phyloP scores from a whole-genome alignment of 1,140 invertebrate species.

The Dendrolimus punctatus region DNA sequence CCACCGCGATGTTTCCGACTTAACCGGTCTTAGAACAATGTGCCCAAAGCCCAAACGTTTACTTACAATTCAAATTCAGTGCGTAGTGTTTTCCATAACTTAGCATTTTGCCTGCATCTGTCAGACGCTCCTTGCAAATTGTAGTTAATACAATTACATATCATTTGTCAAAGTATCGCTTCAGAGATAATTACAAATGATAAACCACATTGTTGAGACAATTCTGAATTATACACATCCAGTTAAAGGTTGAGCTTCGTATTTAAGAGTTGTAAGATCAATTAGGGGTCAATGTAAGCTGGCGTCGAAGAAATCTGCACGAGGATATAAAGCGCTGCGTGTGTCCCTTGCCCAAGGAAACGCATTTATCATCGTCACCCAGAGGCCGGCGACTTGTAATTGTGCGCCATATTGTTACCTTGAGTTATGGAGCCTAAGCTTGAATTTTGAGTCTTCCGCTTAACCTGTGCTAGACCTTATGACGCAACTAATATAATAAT shows the following conservation, averaged over 20 bases:
- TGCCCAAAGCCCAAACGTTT: conserved; percentile 59
- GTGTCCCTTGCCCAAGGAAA: conserved; percentile 50
- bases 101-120: conserved; percentile 5
- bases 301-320: conserved; percentile 26
- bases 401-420: conserved; percentile 59
- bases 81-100: conserved; percentile 30
- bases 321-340: conserved; percentile 24
- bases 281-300: conserved; percentile 2
- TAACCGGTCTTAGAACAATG: conserved; percentile 64
- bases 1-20: conserved; percentile 51
- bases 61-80: conserved; percentile 36
- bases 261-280: not conserved
- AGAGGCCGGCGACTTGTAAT: conserved; percentile 52
- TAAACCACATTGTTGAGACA: conserved; percentile 23
- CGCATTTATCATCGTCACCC: conserved; percentile 66
- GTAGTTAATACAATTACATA: conserved; percentile 30
- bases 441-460: conserved; percentile 50
- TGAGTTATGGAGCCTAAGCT: conserved; percentile 47
- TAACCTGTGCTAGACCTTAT: conserved; percentile 17
- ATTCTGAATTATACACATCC: conserved; percentile 11
- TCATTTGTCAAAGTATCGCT: conserved; percentile 29
- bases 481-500: conserved; percentile 4
- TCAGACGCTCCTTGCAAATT: conserved; percentile 12
- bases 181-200: conserved; percentile 31
- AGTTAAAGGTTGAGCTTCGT: not conserved